Percentiles rank a stretch among this genome's conserved stretches.
Evolutionary conservation across 1,140 invertebrate genomes (phyloP).

Genomic region (Drosophila eugracilis): DNA sequence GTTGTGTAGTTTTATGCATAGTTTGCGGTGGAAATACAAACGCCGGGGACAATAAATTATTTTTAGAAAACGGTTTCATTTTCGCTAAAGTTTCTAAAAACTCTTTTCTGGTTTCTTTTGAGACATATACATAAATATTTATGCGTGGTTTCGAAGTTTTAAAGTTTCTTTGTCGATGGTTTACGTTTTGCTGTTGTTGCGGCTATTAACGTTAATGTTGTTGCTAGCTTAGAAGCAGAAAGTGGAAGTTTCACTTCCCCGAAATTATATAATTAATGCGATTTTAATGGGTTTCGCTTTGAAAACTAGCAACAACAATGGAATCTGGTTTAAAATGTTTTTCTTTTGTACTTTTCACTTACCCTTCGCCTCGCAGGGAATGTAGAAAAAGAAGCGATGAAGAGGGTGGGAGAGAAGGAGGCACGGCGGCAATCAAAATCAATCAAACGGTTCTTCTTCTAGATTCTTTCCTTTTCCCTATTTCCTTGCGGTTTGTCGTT

Average conservation of each 20-base stretch:
- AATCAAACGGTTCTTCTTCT: slow-evolving; percentile 32
- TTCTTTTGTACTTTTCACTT: slow-evolving; percentile 7
- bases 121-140: slow-evolving; percentile 52
- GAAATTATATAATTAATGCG: slow-evolving; percentile 78
- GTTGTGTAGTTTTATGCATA: too few relatives aligned
- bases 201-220: slow-evolving; percentile 23
- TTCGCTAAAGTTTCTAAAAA: slow-evolving; percentile 38
- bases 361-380: slow-evolving; percentile 38
- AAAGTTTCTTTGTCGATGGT: slow-evolving; percentile 61
- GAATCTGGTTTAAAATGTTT: slow-evolving; percentile 16
- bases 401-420: slow-evolving; percentile 15
- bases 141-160: slow-evolving; percentile 38
- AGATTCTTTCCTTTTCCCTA: slow-evolving; percentile 5
- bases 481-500: slow-evolving; percentile 4
- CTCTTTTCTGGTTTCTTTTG: slow-evolving; percentile 12
- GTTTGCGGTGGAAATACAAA: slow-evolving; percentile 23
- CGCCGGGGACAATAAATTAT: slow-evolving; percentile 60
- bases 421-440: slow-evolving; percentile 53
- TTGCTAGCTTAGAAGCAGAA: slow-evolving; percentile 67
- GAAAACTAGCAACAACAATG: slow-evolving; percentile 25
- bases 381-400: slow-evolving; percentile 13
- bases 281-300: slow-evolving; percentile 60
- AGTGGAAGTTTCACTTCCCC: slow-evolving; percentile 75
- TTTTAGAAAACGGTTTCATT: slow-evolving; percentile 78
- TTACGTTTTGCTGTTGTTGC: slow-evolving; percentile 70